A percentile compares a stretch with the other conserved stretches of the same genome.
Conservation (phyloP, 2,888 invertebrate genomes). For the Polydrusus cervinus region DNA sequence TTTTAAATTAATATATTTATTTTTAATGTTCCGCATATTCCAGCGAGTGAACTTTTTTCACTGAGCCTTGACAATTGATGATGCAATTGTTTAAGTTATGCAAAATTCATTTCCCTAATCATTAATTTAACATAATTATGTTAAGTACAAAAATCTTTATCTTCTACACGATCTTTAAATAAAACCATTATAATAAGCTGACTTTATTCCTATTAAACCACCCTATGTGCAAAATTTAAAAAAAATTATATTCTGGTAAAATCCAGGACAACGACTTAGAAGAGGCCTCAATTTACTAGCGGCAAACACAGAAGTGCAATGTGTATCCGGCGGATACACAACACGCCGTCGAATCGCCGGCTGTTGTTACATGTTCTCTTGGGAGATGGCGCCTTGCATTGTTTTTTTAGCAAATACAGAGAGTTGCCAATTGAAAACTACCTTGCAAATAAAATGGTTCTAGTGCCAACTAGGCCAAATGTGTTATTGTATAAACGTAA, state of each 20-base stretch:
- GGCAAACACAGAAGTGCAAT: constrained; percentile 15
- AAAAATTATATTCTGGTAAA: background rate
- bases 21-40: too few species aligned
- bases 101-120: too few species aligned
- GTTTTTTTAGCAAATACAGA: constrained; percentile 23
- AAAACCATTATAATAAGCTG: background rate
- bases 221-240: background rate
- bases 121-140: too few species aligned
- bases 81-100: too few species aligned
- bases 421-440: constrained; percentile 29
- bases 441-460: constrained; percentile 26
- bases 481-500: constrained; percentile 1
- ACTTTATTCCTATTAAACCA: background rate
- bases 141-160: too few species aligned
- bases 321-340: constrained; percentile 20
- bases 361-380: constrained; percentile 14
- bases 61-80: too few species aligned
- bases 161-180: too few species aligned
- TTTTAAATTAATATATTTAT: too few species aligned
- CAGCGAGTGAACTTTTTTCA: too few species aligned
- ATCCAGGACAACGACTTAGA: background rate
- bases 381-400: constrained; percentile 19
- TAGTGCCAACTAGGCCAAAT: constrained; percentile 30
- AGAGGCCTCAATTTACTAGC: constrained; percentile 14
- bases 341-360: constrained; percentile 27